Evolutionary conservation across 30 jellyfish, hydroid and myxozoan species (phyloP), one percentile per base, ranked within the genome.

Genomic region (Chrysaora quinquecirrha): DNA sequence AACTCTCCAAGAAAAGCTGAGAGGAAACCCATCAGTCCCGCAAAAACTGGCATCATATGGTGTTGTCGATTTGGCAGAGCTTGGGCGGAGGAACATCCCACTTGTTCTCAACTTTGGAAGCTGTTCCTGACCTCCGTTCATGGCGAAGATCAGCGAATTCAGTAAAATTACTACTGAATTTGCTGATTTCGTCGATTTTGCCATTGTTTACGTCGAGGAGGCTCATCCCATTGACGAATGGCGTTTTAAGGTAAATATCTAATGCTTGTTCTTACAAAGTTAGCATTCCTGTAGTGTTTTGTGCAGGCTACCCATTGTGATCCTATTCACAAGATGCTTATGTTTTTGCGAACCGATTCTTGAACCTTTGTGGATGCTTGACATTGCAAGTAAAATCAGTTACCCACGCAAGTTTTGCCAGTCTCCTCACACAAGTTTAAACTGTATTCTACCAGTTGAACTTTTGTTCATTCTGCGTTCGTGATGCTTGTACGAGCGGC

Each of bases 61-160:
- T 38, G 6, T 63, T 28, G 63, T 69, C 68, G 34, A 70, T 58
- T 43, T 85, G 35, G 80, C 75, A 12, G 67, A 32, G 6, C 18
- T 85, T 35, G 35, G 79, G 14, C 72, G 74, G 34, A 64, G 63
- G 48, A 91, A 71, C 49, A 84, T 83, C 49, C 97, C 97, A 0
- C 73, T 90, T 49, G 97, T 90, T 23, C 29, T 90, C 71, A 83
- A 80, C 87, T 90, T 90, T 63, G 97, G 97, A 25, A 90, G 97
- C 75, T 82, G 94, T 82, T 73, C 93, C 94, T 90, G 97, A 90
- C 95, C 95, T 43, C 87, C 96, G 86, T 90, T 90, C 47, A 83
- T 90, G 96, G 87, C 88, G 83, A 64, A 75, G 83, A 14, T 90
- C 68, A 49, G 76, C 43, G 92, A 78, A 64, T 90, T 83, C 75